These are phyloP conservation scores for Eutrigla gurnardus DNA, from an alignment of 2,797 vertebrate species.

Conservation along the genomic window DNA sequence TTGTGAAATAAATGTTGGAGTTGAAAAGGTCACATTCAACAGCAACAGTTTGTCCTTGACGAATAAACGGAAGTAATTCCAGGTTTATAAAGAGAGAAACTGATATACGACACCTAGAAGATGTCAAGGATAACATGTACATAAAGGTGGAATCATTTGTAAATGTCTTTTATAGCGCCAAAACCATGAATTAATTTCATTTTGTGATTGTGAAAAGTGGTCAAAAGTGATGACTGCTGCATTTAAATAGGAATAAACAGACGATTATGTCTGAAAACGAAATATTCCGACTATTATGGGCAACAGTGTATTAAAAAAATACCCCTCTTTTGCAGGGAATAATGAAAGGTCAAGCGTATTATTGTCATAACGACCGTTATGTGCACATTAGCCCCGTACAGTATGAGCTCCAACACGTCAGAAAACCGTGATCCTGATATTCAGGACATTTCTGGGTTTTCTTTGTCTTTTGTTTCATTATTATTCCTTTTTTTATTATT, in stretches of 20 bases:
- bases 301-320: slow-evolving; percentile 8
- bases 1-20: neutral
- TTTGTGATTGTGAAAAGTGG: too few relatives aligned
- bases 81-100: neutral
- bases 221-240: too few relatives aligned
- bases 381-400: neutral
- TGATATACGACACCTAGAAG: neutral
- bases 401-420: neutral
- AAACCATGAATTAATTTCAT: too few relatives aligned
- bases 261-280: too few relatives aligned
- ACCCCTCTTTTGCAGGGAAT: neutral
- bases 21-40: neutral
- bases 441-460: slow-evolving; percentile 6
- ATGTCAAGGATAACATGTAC: too few relatives aligned
- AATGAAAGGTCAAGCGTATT: slow-evolving; percentile 37
- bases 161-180: too few relatives aligned
- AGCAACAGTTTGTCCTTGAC: neutral
- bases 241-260: too few relatives aligned
- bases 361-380: neutral
- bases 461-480: slow-evolving; percentile 4
- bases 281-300: neutral
- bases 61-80: neutral
- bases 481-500: slow-evolving; percentile 12
- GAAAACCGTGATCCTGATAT: too few relatives aligned
- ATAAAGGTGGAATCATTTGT: too few relatives aligned